These are phyloP conservation scores for Scelioninae gen. 1 DNA, from an alignment of 2,888 invertebrate species.

Conservation along the genomic window DNA sequence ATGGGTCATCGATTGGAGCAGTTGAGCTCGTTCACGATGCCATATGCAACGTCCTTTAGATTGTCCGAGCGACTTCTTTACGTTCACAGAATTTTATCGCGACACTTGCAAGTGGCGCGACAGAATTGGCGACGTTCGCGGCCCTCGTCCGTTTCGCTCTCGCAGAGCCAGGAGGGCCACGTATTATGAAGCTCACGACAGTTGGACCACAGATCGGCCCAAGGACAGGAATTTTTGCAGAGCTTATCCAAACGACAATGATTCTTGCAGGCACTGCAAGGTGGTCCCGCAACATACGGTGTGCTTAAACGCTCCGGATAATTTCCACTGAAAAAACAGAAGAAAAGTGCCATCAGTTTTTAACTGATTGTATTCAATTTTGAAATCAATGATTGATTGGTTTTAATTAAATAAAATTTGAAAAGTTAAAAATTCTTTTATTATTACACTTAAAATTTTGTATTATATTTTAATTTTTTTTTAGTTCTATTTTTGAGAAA, in stretches of 20 bases:
- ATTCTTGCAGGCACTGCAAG: conserved; percentile 88
- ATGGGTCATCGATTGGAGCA: conserved; percentile 30
- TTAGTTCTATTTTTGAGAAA: too few species aligned
- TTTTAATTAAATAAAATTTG: too few species aligned
- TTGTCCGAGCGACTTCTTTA: conserved; percentile 25
- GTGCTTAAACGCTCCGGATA: conserved; percentile 72
- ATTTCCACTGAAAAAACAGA: conserved; percentile 74
- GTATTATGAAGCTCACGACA: conserved; percentile 87
- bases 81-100: conserved; percentile 84
- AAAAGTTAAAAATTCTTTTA: too few species aligned
- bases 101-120: conserved; percentile 90
- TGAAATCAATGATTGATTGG: too few species aligned
- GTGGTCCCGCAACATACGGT: conserved; percentile 88
- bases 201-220: conserved; percentile 90
- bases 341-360: not conserved
- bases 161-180: conserved; percentile 87
- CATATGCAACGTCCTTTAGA: conserved; percentile 7
- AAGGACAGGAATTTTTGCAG: conserved; percentile 90
- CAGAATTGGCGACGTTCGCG: conserved; percentile 86
- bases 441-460: too few species aligned
- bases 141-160: conserved; percentile 85
- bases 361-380: too few species aligned
- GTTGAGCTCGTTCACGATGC: conserved; percentile 9
- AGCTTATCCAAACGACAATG: conserved; percentile 88
- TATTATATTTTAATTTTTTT: too few species aligned